Evolutionary conservation across 2,888 invertebrate species (phyloP), one percentile per base, ranked within the genome.

Genomic region (Drosophila mayaguana): DNA sequence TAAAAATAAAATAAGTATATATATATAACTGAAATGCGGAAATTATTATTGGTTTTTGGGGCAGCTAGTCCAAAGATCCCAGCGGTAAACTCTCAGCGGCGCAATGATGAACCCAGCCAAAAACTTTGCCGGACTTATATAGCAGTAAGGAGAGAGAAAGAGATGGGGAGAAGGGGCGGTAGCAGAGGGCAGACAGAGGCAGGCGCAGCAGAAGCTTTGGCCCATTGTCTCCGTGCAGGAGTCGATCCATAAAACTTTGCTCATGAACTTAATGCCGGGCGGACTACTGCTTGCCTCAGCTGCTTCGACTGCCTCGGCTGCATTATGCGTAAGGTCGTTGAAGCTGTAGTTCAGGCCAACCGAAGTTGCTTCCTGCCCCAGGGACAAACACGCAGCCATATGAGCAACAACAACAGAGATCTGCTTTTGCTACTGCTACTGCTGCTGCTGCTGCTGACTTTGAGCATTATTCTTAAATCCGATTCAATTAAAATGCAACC

Each of bases 31-130:
- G 40, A 61, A 59, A 72, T 64, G 75, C 72, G 88, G 76, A 86
- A 85, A 86, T 88, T 88, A 88, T 86, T 86, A 86, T 86, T 86
- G 88, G 88, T 86, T 86, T 88, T 78, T 80, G 60, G 75, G 78
- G 74, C 64, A 70, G 82, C 68, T 73, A 75, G 77, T 71, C 71
- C 81, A 62, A 78, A 69, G 72, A 78, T 86, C 85, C 88, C 85
- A 78, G 73, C 66, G 83, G 88, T 83, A 88, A 88, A 85, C 78
- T 83, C 81, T 81, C 77, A 71, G 72, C 73, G 73, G 81, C 78
- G 66, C 86, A 78, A 78, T 84, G 86, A 80, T 84, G 75, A 72
- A 77, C 72, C 84, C 61, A 78, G 70, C 77, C 72, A 73, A 80
- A 87, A 78, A 75, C 67, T 73, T 79, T 73, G 65, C 59, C 56